A percentile compares a stretch with the other conserved stretches of the same genome.
These are phyloP conservation scores for Pseudotriccus pelzelni DNA, from an alignment of 2,797 vertebrate genomes.

Conservation along the genomic window DNA sequence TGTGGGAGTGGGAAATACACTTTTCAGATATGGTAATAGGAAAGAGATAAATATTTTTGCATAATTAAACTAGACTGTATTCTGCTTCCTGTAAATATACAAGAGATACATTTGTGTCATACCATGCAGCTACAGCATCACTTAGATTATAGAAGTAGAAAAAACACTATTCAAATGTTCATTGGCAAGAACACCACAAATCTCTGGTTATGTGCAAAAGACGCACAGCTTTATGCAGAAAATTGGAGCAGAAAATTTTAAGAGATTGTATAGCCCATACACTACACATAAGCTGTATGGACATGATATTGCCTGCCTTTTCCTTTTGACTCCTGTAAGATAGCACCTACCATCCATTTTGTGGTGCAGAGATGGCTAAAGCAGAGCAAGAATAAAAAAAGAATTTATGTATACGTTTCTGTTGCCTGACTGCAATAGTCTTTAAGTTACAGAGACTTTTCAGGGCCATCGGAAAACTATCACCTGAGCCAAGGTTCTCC, in stretches of 20 bases:
- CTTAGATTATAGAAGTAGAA: not conserved
- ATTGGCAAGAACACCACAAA: not conserved
- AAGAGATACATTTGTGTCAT: not conserved
- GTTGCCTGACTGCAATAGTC: not conserved
- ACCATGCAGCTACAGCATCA: not conserved
- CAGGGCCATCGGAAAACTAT: not conserved
- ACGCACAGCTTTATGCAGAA: not conserved
- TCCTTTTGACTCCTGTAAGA: not conserved
- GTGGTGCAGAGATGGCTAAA: not conserved
- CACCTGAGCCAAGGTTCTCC: not conserved
- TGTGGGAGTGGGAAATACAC: not conserved
- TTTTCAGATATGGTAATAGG: slow-evolving; percentile 36
- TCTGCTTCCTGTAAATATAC: not conserved
- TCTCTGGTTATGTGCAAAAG: not conserved
- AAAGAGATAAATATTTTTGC: slow-evolving; percentile 47
- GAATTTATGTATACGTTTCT: not conserved
- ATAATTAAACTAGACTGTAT: slow-evolving; percentile 29
- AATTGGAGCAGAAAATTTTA: not conserved
- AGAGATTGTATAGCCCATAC: not conserved
- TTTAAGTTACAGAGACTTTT: not conserved
- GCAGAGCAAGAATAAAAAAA: not conserved
- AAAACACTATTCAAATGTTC: not conserved
- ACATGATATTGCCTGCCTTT: not conserved
- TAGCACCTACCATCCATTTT: not conserved
- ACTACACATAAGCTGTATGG: not conserved